Percentiles rank a stretch among this genome's conserved stretches.
Conservation (phyloP, 1,140 invertebrate species). For the Euglossa dilemma region DNA sequence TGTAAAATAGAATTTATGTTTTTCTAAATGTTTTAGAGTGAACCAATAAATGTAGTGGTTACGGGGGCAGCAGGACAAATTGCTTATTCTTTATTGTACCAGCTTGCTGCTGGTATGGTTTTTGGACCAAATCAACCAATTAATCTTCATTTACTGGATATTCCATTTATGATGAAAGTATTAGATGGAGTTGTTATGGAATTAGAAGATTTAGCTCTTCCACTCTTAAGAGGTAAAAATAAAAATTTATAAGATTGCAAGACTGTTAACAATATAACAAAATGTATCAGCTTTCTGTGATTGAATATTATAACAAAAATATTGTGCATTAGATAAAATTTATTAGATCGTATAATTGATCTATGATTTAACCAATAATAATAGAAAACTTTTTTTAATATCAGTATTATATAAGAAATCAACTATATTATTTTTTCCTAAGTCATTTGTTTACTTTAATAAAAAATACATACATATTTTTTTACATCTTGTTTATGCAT, state of each 20-base stretch:
- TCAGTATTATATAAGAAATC: background rate
- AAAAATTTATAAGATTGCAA: background rate
- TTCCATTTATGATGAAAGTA: conserved; percentile 96
- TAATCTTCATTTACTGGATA: conserved; percentile 96
- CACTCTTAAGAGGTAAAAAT: conserved; percentile 88
- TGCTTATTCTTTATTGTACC: conserved; percentile 97
- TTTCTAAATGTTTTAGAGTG: conserved; percentile 82
- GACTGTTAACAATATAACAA: background rate
- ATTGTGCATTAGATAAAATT: background rate
- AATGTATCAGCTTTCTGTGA: background rate
- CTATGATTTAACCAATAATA: too few relatives aligned
- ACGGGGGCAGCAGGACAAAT: conserved; percentile 99
- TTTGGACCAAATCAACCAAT: conserved; percentile 96
- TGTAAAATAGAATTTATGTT: background rate
- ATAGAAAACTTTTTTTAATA: background rate
- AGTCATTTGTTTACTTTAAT: background rate
- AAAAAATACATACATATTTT: background rate
- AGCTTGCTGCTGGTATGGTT: conserved; percentile 97
- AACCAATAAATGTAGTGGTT: conserved; percentile 95
- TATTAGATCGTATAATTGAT: background rate
- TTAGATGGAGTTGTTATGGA: conserved; percentile 99
- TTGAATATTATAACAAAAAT: background rate
- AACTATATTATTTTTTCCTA: background rate
- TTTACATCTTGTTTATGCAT: background rate
- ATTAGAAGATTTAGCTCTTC: conserved; percentile 96